Percentiles rank a stretch among this genome's conserved stretches.
Conservation (phyloP, 2,797 vertebrate genomes). For the Rhodeus uyekii region DNA sequence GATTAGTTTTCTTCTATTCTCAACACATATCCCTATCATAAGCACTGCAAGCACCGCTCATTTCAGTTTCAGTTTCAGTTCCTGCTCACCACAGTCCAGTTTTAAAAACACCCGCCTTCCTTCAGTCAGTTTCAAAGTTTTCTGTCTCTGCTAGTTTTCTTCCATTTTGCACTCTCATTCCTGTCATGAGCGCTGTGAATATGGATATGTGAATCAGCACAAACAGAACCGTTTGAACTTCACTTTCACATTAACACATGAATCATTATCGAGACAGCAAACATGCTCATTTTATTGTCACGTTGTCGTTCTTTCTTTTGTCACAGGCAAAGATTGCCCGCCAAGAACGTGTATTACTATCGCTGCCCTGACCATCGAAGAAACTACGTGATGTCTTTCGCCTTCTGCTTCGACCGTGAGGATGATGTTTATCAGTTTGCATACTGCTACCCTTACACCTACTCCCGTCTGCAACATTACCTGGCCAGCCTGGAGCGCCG, state of each 20-base stretch:
- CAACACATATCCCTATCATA: background rate
- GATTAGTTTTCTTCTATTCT: background rate
- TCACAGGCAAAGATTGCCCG: slow-evolving; percentile 92
- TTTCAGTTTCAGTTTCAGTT: too few relatives aligned
- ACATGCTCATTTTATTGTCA: background rate
- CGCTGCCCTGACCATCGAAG: slow-evolving; percentile 94
- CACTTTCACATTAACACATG: too few relatives aligned
- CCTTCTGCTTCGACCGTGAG: slow-evolving; percentile 96
- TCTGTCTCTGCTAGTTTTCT: background rate
- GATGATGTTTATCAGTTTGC: slow-evolving; percentile 94
- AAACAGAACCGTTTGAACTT: too few relatives aligned
- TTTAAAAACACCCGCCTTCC: background rate
- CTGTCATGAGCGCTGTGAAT: background rate
- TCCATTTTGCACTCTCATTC: background rate
- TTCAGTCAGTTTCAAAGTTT: background rate
- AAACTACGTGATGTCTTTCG: slow-evolving; percentile 98
- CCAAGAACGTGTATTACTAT: slow-evolving; percentile 98
- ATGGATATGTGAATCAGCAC: background rate
- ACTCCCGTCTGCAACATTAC: slow-evolving; percentile 95
- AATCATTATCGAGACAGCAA: background rate
- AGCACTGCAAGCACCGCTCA: too few relatives aligned
- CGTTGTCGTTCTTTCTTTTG: slow-evolving; percentile 41
- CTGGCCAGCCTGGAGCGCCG: slow-evolving; percentile 88
- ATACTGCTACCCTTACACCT: slow-evolving; percentile 98
- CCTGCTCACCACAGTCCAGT: background rate